A percentile compares a stretch with the other conserved stretches of the same genome.
Conservation (phyloP, 2,113 vertebrate species). For the Prunella fulvescens region DNA sequence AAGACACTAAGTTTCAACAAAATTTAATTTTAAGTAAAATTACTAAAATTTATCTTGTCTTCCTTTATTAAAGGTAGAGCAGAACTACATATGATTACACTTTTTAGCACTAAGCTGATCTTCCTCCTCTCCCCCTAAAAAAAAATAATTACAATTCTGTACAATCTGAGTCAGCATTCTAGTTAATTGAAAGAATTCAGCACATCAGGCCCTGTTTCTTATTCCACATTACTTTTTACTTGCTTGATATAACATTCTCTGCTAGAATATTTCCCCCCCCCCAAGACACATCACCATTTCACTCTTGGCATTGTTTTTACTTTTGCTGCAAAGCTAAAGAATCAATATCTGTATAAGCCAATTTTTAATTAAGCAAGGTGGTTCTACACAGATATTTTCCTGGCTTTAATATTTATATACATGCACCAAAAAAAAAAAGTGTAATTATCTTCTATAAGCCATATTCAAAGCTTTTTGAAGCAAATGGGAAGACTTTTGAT, state of each 20-base stretch:
- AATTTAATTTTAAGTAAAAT: neutral
- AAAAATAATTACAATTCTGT: neutral
- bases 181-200: neutral
- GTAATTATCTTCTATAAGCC: neutral
- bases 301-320: neutral
- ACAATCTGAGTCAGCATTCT: neutral
- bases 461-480: neutral
- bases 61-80: neutral
- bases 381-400: neutral
- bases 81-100: neutral
- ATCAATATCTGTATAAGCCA: neutral
- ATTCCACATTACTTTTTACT: neutral
- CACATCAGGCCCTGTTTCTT: neutral
- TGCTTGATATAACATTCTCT: neutral
- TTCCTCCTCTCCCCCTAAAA: neutral
- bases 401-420: neutral
- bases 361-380: constrained; percentile 20
- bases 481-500: neutral
- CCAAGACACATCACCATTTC: neutral
- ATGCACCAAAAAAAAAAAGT: neutral
- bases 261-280: neutral
- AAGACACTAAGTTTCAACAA: neutral
- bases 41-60: neutral
- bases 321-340: neutral
- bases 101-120: neutral